phyloP scores from a whole-genome alignment of 2,888 invertebrate species.

The Polyploca ridens region DNA sequence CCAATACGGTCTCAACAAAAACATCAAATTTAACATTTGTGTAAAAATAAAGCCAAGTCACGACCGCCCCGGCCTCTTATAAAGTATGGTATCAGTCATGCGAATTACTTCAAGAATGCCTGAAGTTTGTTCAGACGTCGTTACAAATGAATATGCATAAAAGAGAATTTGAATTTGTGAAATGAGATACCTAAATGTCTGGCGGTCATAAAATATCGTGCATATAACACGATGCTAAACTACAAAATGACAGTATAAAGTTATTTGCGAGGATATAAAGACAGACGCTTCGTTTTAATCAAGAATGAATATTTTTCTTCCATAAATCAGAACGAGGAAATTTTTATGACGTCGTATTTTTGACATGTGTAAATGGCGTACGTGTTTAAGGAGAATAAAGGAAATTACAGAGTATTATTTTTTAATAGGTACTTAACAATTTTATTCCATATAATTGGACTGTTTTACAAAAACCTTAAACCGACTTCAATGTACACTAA shows the following conservation, averaged over 20 bases:
- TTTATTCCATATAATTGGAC: too few relatives aligned
- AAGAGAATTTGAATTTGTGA: background rate
- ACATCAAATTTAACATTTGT: background rate
- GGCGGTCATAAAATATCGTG: background rate
- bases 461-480: too few relatives aligned
- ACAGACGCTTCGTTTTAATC: background rate
- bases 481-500: too few relatives aligned
- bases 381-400: background rate
- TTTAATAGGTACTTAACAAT: too few relatives aligned
- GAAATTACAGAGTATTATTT: background rate
- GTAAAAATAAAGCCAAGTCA: background rate
- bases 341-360: background rate
- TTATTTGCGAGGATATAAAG: background rate
- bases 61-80: background rate
- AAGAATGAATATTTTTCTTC: background rate
- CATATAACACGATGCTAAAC: background rate
- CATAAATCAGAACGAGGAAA: slow-evolving; percentile 3
- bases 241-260: slow-evolving; percentile 2
- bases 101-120: slow-evolving; percentile 4
- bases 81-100: background rate
- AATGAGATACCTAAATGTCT: background rate
- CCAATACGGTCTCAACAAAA: background rate
- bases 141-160: background rate
- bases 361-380: background rate
- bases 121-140: background rate